Evolutionary conservation across 2,797 vertebrate species (phyloP).

Genomic region (Natrix natrix): DNA sequence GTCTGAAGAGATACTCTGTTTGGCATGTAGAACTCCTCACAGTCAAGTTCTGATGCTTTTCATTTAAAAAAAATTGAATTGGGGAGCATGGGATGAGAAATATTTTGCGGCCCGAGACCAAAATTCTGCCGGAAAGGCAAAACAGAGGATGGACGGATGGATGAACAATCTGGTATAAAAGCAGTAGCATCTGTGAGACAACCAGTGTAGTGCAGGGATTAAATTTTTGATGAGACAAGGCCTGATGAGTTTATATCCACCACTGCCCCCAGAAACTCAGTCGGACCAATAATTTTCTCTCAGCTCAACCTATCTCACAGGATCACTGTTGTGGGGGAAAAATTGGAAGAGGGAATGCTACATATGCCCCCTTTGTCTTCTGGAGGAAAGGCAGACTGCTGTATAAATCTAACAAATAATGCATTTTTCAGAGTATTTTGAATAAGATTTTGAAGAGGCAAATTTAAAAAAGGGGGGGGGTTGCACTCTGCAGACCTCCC

Average conservation of each 20-base stretch:
- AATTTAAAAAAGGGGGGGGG: too few relatives aligned
- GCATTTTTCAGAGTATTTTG: too few relatives aligned
- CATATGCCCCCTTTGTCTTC: not conserved
- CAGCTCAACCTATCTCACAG: not conserved
- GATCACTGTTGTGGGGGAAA: not conserved
- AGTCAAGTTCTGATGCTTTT: not conserved
- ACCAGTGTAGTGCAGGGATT: not conserved
- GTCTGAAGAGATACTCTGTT: not conserved
- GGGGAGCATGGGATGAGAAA: not conserved
- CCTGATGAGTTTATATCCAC: not conserved
- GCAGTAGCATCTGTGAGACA: not conserved
- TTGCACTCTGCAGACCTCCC: too few relatives aligned
- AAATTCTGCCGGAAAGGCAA: not conserved
- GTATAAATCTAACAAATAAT: not conserved
- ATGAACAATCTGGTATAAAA: not conserved
- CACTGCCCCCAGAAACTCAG: not conserved
- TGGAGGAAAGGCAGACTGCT: not conserved
- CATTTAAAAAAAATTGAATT: not conserved
- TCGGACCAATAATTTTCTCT: not conserved
- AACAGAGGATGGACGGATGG: not conserved
- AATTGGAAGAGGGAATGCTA: not conserved
- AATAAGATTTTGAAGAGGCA: too few relatives aligned
- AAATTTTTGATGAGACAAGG: not conserved
- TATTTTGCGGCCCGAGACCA: not conserved
- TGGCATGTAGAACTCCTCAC: not conserved